A percentile compares a stretch with the other conserved stretches of the same genome.
These are phyloP conservation scores for Cremastobaeus sp. DNA, from an alignment of 2,888 invertebrate genomes.

Conservation along the genomic window DNA sequence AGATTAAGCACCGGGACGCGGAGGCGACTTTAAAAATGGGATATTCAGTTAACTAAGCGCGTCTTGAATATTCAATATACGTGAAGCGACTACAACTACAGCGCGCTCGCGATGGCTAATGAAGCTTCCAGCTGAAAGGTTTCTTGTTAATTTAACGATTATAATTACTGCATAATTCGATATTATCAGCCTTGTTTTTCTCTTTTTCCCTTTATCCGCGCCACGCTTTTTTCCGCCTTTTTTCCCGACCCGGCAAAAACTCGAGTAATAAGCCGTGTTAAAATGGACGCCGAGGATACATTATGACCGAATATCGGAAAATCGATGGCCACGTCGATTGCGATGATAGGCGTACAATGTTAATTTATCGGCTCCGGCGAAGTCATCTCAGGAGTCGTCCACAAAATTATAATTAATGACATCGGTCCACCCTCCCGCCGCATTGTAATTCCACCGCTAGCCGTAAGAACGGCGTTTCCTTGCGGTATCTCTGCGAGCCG, in stretches of 20 bases:
- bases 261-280: slow-evolving; percentile 40
- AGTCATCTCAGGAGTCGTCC: slow-evolving; percentile 21
- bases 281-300: slow-evolving; percentile 35
- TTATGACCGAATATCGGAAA: slow-evolving; percentile 40
- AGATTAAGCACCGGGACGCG: neutral
- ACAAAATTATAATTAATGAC: slow-evolving; percentile 18
- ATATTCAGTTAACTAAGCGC: slow-evolving; percentile 50
- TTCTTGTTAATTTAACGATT: slow-evolving; percentile 52
- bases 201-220: slow-evolving; percentile 24
- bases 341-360: slow-evolving; percentile 25
- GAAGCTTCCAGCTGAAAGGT: slow-evolving; percentile 54
- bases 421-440: too few relatives aligned
- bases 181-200: slow-evolving; percentile 41
- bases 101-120: slow-evolving; percentile 34
- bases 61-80: slow-evolving; percentile 42
- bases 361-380: slow-evolving; percentile 22
- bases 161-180: slow-evolving; percentile 56
- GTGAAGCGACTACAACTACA: slow-evolving; percentile 29
- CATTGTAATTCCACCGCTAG: too few relatives aligned
- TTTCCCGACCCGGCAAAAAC: slow-evolving; percentile 18
- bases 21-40: slow-evolving; percentile 27
- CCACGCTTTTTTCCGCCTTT: slow-evolving; percentile 15
- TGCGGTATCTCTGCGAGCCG: too few relatives aligned
- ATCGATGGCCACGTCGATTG: slow-evolving; percentile 30
- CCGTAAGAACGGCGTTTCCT: too few relatives aligned